Evolutionary conservation across 2,113 vertebrate species (phyloP).

Genomic region (Chinchilla lanigera): DNA sequence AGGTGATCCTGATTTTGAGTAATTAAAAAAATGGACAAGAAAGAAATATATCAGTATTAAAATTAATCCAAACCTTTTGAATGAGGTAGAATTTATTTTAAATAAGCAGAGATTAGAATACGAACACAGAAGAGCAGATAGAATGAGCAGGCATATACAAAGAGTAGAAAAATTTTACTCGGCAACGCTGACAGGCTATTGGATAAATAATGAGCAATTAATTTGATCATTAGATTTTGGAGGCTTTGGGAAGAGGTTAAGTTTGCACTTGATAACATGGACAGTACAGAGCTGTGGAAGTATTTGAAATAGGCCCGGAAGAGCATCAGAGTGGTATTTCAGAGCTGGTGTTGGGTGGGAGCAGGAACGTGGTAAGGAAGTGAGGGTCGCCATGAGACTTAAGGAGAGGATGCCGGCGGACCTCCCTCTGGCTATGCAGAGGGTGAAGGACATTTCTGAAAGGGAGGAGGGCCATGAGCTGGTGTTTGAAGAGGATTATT

Average conservation of each 20-base stretch:
- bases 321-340: not conserved
- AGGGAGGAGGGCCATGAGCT: not conserved
- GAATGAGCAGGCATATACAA: not conserved
- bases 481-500: not conserved
- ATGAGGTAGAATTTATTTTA: not conserved
- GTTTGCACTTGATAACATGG: not conserved
- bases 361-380: not conserved
- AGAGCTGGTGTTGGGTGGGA: not conserved
- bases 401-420: not conserved
- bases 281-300: not conserved
- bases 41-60: not conserved
- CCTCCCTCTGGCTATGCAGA: not conserved
- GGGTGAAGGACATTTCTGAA: not conserved
- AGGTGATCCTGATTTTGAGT: not conserved
- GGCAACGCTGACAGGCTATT: not conserved
- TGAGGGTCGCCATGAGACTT: not conserved
- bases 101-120: not conserved
- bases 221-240: not conserved
- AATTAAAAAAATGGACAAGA: slow-evolving; percentile 52
- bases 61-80: not conserved
- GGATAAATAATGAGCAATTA: not conserved
- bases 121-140: not conserved
- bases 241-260: not conserved
- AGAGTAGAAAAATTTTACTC: not conserved
- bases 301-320: not conserved